Evolutionary conservation across 2,797 vertebrate genomes (phyloP), one percentile per base, ranked within the genome.

Genomic region (Melanitta fusca): DNA sequence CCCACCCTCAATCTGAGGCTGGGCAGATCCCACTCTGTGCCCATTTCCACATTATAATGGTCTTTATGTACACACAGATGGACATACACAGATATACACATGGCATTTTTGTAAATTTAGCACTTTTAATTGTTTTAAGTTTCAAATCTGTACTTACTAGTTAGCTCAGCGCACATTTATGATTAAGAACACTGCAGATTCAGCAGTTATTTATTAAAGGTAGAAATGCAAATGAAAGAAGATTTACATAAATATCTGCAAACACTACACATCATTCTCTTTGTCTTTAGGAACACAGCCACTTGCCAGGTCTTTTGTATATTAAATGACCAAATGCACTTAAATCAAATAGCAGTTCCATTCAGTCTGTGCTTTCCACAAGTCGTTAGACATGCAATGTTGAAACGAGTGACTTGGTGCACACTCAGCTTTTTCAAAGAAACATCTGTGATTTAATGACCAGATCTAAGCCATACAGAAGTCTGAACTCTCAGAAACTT

Each of bases 381-480:
- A 88, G 92, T 89, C 25, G 18, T 95, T 94, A 95, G 93, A 94
- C 95, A 82, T 43, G 81, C 74, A 88, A 74, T 47, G 73, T 56
- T 82, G 90, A 91, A 95, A 95, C 79, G 72, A 93, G 64, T 28
- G 57, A 95, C 73, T 91, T 94, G 2, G 30, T 96, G 96, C 95
- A 84, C 81, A 69, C 77, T 96, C 95, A 97, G 95, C 95, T 95
- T 86, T 96, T 96, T 89, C 84, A 82, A 88, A 84, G 92, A 95
- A 95, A 94, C 92, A 95, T 88, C 93, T 96, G 94, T 95, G 95
- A 95, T 96, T 97, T 97, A 97, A 96, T 94, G 94, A 87, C 89
- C 92, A 96, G 84, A 96, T 89, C 74, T 75, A 91, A 94, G 82
- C 80, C 80, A 43, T 62, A 71, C 89, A 92, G 78, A 94, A 93